Percentiles rank a stretch among this genome's conserved stretches.
Conservation (phyloP, 2,797 vertebrate genomes). For the Centroberyx gerrardi region DNA sequence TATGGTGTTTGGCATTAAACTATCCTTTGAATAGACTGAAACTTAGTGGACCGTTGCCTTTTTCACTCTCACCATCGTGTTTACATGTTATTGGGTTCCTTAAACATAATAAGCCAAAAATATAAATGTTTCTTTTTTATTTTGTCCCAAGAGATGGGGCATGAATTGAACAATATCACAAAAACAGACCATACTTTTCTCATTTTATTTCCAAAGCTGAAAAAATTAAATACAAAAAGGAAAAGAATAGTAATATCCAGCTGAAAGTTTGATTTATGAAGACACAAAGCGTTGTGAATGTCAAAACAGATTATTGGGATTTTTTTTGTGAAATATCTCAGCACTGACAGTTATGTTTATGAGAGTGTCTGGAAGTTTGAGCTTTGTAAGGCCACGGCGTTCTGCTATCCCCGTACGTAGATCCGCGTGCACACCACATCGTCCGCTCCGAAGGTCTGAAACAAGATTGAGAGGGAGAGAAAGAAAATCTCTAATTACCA, state of each 20-base stretch:
- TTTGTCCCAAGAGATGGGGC: not conserved
- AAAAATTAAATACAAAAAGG: constrained; percentile 50
- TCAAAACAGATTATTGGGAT: constrained; percentile 2
- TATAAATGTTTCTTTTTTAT: not conserved
- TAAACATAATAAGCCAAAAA: not conserved
- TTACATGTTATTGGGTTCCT: not conserved
- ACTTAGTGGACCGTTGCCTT: constrained; percentile 12
- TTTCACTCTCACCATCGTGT: not conserved
- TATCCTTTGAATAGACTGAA: constrained; percentile 81
- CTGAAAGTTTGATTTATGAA: constrained; percentile 17
- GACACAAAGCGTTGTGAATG: not conserved
- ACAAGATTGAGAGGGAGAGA: constrained; percentile 43
- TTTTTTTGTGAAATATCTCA: not conserved
- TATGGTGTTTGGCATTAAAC: constrained; percentile 90
- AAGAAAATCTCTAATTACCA: not conserved
- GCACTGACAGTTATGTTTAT: not conserved
- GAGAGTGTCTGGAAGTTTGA: not conserved
- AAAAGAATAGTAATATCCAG: not conserved
- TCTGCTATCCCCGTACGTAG: constrained; percentile 89
- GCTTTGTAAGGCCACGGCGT: too few relatives aligned
- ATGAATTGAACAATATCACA: not conserved
- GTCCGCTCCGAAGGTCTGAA: constrained; percentile 95
- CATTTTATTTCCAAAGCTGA: constrained; percentile 30
- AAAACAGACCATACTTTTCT: not conserved
- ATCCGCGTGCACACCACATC: constrained; percentile 95